Percentiles rank a stretch among this genome's conserved stretches.
Conservation (phyloP, 1,140 invertebrate species). For the Drosophila punjabiensis region DNA sequence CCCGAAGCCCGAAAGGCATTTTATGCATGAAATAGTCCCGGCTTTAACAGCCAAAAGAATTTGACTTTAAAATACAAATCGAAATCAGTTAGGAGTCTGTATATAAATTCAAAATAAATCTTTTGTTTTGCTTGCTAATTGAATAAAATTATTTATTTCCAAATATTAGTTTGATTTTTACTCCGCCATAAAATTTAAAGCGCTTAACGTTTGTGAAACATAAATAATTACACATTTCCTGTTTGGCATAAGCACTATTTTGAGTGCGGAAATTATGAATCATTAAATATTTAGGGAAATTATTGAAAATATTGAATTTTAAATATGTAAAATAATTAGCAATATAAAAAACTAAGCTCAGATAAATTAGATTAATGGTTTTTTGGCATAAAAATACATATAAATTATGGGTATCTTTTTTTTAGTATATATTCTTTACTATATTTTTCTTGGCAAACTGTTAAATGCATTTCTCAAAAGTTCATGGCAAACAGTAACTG, state of each 20-base stretch:
- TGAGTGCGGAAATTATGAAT: too few species aligned
- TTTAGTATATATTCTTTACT: too few species aligned
- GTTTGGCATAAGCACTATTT: too few species aligned
- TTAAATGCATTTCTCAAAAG: constrained; percentile 1
- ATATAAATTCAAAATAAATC: background rate
- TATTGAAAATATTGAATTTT: too few species aligned
- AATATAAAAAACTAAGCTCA: too few species aligned
- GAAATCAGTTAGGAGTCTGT: background rate
- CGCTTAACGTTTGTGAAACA: too few species aligned
- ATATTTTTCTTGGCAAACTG: background rate
- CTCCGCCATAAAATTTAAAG: background rate
- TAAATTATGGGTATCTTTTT: too few species aligned
- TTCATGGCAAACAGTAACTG: constrained; percentile 3
- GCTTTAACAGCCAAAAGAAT: constrained; percentile 11
- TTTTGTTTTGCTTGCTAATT: background rate
- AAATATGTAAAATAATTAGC: too few species aligned
- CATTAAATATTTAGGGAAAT: too few species aligned
- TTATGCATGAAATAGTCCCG: constrained; percentile 29
- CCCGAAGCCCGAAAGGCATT: constrained; percentile 45
- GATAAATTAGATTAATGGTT: too few species aligned
- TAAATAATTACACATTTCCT: too few species aligned
- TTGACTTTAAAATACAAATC: background rate
- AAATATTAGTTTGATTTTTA: background rate
- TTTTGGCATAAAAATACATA: too few species aligned
- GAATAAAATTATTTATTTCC: background rate